Evolutionary conservation across 2,797 vertebrate species (phyloP).

Genomic region (Coluber constrictor): DNA sequence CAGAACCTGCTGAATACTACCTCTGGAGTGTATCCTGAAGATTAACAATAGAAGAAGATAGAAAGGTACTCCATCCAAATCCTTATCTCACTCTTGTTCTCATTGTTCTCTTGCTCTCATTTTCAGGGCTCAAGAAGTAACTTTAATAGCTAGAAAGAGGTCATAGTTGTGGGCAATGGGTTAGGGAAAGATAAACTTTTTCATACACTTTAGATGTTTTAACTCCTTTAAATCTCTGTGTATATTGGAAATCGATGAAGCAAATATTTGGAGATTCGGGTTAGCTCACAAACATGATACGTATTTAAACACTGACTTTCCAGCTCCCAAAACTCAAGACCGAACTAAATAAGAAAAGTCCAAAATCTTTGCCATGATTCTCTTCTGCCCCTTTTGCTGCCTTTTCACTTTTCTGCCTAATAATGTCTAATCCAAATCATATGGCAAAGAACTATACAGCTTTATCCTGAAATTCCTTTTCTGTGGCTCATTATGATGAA

Average conservation of each 20-base stretch:
- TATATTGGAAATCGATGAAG: slow-evolving; percentile 8
- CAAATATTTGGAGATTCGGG: slow-evolving; percentile 12
- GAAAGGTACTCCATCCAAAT: slow-evolving; percentile 7
- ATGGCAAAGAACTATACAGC: background rate
- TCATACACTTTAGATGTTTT: slow-evolving; percentile 19
- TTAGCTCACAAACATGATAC: background rate
- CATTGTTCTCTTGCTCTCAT: slow-evolving; percentile 23
- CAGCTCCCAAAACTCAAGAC: background rate
- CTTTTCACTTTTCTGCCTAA: too few species aligned
- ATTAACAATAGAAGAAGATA: background rate
- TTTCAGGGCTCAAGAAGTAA: slow-evolving; percentile 21
- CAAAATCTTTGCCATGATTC: background rate
- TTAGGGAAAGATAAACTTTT: slow-evolving; percentile 27
- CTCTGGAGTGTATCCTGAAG: slow-evolving; percentile 1
- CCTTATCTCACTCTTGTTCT: slow-evolving; percentile 24
- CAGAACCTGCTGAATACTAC: too few species aligned
- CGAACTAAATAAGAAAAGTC: background rate
- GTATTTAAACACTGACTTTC: background rate
- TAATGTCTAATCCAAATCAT: background rate
- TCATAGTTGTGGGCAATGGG: background rate
- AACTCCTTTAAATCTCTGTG: background rate
- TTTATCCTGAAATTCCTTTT: background rate
- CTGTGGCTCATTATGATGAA: background rate
- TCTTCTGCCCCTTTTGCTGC: background rate
- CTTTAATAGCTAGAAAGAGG: slow-evolving; percentile 8